Conservation (phyloP, 2,797 vertebrate species). For the Gallinago nigripennis region DNA sequence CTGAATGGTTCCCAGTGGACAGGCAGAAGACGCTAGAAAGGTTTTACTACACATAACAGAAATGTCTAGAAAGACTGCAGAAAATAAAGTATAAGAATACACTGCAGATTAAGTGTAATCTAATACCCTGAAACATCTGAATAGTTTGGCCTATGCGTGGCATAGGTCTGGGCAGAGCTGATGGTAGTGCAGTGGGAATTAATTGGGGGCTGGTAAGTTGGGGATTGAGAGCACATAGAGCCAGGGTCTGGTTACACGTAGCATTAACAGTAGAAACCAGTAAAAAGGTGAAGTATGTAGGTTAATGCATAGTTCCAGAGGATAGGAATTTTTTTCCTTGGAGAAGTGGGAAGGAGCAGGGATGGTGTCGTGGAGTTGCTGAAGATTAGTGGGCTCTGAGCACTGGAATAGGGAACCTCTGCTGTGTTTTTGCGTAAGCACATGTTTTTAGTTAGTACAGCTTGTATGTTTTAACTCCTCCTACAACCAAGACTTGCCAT, state of each 20-base stretch:
- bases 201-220: not conserved
- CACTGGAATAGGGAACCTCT: not conserved
- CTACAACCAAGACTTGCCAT: not conserved
- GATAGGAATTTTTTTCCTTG: not conserved
- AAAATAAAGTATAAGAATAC: not conserved
- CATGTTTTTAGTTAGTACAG: not conserved
- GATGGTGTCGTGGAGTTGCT: not conserved
- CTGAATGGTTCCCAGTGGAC: not conserved
- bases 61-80: not conserved
- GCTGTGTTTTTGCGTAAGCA: not conserved
- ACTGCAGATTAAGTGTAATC: not conserved
- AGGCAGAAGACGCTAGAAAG: not conserved
- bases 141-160: not conserved
- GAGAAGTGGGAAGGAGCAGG: not conserved
- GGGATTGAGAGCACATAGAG: not conserved
- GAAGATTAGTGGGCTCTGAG: not conserved
- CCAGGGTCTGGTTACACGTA: rapidly evolving
- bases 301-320: not conserved
- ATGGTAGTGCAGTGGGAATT: not conserved
- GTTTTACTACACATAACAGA: not conserved
- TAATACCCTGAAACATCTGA: not conserved
- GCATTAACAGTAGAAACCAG: not conserved
- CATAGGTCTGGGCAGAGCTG: not conserved
- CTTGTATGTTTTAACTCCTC: not conserved
- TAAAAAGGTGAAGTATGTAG: not conserved